phyloP scores from a whole-genome alignment of 2,888 invertebrate genomes.

The Eilema griseolum region DNA sequence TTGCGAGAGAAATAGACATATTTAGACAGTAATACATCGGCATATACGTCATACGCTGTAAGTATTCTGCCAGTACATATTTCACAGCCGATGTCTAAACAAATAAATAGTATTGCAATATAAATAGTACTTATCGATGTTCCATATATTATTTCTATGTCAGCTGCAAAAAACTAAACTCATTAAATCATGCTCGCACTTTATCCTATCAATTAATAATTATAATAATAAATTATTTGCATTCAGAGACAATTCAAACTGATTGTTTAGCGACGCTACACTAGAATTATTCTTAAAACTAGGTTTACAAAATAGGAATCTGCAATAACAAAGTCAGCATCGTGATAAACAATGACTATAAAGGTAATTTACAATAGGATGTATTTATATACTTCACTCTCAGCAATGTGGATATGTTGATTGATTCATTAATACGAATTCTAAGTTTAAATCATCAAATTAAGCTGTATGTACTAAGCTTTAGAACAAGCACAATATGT shows the following conservation, averaged over 20 bases:
- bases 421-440: slow-evolving; percentile 36
- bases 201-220: slow-evolving; percentile 63
- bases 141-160: slow-evolving; percentile 45
- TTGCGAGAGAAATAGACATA: slow-evolving; percentile 43
- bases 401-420: slow-evolving; percentile 62
- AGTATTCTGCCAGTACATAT: slow-evolving; percentile 52
- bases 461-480: slow-evolving; percentile 36
- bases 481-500: slow-evolving; percentile 42
- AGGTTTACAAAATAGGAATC: slow-evolving; percentile 84
- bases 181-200: slow-evolving; percentile 58
- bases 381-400: slow-evolving; percentile 48
- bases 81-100: slow-evolving; percentile 62
- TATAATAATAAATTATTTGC: slow-evolving; percentile 72
- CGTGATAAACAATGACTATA: slow-evolving; percentile 42
- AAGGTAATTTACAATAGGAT: slow-evolving; percentile 38
- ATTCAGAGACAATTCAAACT: slow-evolving; percentile 62
- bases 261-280: slow-evolving; percentile 53
- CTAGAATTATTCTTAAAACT: slow-evolving; percentile 78
- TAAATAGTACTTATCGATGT: slow-evolving; percentile 36
- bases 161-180: slow-evolving; percentile 49
- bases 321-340: slow-evolving; percentile 74
- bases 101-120: slow-evolving; percentile 36
- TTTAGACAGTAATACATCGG: slow-evolving; percentile 45
- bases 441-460: slow-evolving; percentile 33
- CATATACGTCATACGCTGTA: slow-evolving; percentile 36